A percentile compares a stretch with the other conserved stretches of the same genome.
phyloP scores from a whole-genome alignment of 2,888 invertebrate genomes.

The Salticus scenicus region DNA sequence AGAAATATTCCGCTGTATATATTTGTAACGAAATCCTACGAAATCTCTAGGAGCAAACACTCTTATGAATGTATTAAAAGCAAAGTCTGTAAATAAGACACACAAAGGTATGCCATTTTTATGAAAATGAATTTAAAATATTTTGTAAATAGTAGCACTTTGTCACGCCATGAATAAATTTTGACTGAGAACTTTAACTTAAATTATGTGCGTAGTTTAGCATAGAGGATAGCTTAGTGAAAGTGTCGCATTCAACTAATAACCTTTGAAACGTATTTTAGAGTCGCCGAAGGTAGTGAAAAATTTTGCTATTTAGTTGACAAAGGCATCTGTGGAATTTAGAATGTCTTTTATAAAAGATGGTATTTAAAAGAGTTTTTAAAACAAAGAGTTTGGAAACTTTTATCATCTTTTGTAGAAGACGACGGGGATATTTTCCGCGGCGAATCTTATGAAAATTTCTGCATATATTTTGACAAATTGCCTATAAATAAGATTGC shows the following conservation, averaged over 20 bases:
- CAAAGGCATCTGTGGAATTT: neutral
- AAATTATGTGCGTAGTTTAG: neutral
- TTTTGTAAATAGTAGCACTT: constrained; percentile 2
- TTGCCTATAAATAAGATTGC: too few species aligned
- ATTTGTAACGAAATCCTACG: neutral
- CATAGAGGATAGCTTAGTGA: neutral
- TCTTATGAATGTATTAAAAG: constrained; percentile 3
- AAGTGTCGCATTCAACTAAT: constrained; percentile 8
- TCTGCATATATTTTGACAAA: too few species aligned
- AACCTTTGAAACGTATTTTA: neutral
- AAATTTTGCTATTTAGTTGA: constrained; percentile 14
- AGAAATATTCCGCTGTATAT: neutral
- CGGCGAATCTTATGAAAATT: too few species aligned
- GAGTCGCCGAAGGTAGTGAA: neutral
- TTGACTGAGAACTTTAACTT: neutral
- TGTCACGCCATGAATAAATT: constrained; percentile 1
- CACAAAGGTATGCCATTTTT: constrained; percentile 7
- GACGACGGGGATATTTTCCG: too few species aligned
- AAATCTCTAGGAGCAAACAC: neutral
- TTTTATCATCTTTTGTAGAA: neutral
- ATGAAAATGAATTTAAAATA: constrained; percentile 11
- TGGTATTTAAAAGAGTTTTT: neutral
- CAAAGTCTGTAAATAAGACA: neutral
- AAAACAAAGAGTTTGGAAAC: neutral
- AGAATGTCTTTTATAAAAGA: neutral